A percentile compares a stretch with the other conserved stretches of the same genome.
These are phyloP conservation scores for Macropis europaea DNA, from an alignment of 2,888 invertebrate genomes.

Conservation along the genomic window DNA sequence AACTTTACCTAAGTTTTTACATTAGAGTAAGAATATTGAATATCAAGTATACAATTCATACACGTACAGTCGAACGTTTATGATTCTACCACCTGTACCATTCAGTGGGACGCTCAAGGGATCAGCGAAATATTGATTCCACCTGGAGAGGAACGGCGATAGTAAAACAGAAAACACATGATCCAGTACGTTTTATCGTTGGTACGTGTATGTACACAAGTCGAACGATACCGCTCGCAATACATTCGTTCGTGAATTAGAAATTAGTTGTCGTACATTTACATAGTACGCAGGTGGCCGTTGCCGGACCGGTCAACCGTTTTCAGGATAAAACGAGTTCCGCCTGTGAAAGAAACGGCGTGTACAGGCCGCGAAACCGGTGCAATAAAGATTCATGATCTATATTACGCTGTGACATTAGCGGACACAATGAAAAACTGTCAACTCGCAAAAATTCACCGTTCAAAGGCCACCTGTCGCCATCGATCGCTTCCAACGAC, in stretches of 20 bases:
- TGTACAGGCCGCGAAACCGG: slow-evolving; percentile 32
- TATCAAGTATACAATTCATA: no score
- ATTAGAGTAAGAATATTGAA: no score
- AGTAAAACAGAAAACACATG: no score
- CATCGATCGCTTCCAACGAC: no score
- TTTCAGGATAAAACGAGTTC: slow-evolving; percentile 70
- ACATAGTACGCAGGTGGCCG: slow-evolving; percentile 63
- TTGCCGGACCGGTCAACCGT: slow-evolving; percentile 49
- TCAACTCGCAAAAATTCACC: neutral
- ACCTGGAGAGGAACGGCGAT: no score
- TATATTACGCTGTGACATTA: slow-evolving; percentile 33
- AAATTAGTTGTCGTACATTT: slow-evolving; percentile 61
- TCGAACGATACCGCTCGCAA: slow-evolving; percentile 15
- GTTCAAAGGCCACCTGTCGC: slow-evolving; percentile 31
- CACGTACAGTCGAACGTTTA: no score
- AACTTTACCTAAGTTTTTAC: no score
- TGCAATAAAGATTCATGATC: slow-evolving; percentile 56
- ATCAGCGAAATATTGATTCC: no score
- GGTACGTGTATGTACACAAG: no score
- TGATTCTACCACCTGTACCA: no score
- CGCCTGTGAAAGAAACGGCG: slow-evolving; percentile 44
- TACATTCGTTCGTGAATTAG: slow-evolving; percentile 59
- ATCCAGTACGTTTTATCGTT: no score
- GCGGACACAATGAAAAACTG: slow-evolving; percentile 22
- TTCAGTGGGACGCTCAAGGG: no score